Evolutionary conservation across 2,888 invertebrate species (phyloP).

Genomic region (Acanthopleura granulata): DNA sequence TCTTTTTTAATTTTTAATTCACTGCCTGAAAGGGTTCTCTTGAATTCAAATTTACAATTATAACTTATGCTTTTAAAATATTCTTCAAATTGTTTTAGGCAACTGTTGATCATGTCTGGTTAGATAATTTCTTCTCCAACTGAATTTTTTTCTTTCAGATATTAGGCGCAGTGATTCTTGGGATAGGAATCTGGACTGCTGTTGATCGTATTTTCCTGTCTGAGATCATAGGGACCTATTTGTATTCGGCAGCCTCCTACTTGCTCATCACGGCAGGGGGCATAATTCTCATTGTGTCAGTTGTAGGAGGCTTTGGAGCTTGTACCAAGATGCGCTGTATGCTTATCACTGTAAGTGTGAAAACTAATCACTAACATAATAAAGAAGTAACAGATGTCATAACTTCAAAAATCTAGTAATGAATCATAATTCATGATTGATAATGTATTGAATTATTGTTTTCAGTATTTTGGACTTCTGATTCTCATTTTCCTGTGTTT

Average conservation of each 20-base stretch:
- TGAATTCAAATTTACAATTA: too few relatives aligned
- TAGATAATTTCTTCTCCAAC: neutral
- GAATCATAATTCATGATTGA: neutral
- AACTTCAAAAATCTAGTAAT: neutral
- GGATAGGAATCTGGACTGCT: conserved; percentile 87
- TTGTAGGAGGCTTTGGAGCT: conserved; percentile 91
- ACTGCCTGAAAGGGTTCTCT: too few relatives aligned
- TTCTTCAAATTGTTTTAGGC: neutral
- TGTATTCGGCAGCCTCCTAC: conserved; percentile 88
- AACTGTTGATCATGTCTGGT: neutral
- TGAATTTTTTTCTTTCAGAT: conserved; percentile 30
- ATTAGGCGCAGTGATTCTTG: conserved; percentile 72
- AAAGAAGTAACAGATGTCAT: neutral
- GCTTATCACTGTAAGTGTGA: conserved; percentile 82
- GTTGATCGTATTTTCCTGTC: conserved; percentile 87
- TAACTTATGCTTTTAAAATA: too few relatives aligned
- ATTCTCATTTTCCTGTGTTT: conserved; percentile 90
- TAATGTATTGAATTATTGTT: conserved; percentile 29
- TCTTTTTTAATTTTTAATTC: too few relatives aligned
- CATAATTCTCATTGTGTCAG: conserved; percentile 83
- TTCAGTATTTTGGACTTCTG: conserved; percentile 80
- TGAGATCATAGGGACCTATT: conserved; percentile 86
- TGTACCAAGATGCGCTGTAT: conserved; percentile 92
- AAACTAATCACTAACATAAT: conserved; percentile 36
- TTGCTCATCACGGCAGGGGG: conserved; percentile 86